Base-by-base conservation (phyloP, 2,888 invertebrate species). In the Cheilosia vulpina region DNA sequence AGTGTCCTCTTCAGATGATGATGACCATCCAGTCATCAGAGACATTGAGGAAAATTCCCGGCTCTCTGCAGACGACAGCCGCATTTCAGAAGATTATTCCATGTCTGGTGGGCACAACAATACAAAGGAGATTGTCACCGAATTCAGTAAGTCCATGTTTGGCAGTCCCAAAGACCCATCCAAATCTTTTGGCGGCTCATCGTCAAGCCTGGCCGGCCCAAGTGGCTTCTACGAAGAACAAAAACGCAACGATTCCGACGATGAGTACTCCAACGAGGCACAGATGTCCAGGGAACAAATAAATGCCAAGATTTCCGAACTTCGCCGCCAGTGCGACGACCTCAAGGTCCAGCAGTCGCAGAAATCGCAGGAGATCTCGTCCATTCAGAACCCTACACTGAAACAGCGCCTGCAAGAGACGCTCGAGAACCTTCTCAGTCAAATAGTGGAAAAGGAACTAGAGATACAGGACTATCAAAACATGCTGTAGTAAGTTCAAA, bases 1-100 rank as follows among this genome's bases (percentile, higher is more conserved):
- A 38, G 96, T 98, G 0, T 98, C 98, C 89, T 98, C 98, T 88
- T 97, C 97, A 45, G 97, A 97, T 87, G 91, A 93, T 58, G 96
- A 96, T 87, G 95, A 95, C 77, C 93, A 94, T 17, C 94, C 66
- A 3, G 96, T 96, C 91, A 95, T 96, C 3, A 89, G 89, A 3
- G 97, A 97, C 89, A 93, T 97, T 87, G 97, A 97, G 89, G 97
- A 97, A 88, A 95, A 94, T 34, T 96, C 96, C 87, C 94, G 94
- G 57, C 93, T 96, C 75, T 96, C 96, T 0, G 95, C 94, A 0
- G 96, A 95, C 87, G 96, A 96, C 88, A 96, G 95, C 87, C 94
- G 94, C 68, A 91, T 96, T 77, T 96, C 96, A 0, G 96, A 96
- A 88, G 82, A 79, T 4, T 60, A 75, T n/a, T 82, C 87, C 9